Evolutionary conservation across 92 coral and sea anemone genomes (phyloP).

Genomic region (Actinostola sp.): DNA sequence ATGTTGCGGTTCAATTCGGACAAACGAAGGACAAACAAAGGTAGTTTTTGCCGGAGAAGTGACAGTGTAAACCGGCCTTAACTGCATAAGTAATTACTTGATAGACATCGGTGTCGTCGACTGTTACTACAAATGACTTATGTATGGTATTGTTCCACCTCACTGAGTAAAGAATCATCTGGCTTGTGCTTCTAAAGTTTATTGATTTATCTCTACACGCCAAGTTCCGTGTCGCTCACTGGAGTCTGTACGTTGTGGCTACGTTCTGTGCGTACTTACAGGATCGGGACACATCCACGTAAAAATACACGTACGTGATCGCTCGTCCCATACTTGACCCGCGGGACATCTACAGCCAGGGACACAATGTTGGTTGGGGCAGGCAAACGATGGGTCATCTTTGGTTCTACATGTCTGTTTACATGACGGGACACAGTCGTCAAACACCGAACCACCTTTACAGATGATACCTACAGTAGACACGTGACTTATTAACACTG

Average conservation of each 20-base stretch:
- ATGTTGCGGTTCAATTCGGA: no score
- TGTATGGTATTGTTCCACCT: no score
- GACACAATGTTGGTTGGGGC: conserved; percentile 77
- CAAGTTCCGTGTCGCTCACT: no score
- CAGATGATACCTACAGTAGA: conserved; percentile 32
- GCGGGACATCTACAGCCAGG: conserved; percentile 98
- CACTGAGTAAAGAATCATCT: no score
- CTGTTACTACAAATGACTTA: no score
- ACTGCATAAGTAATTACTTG: no score
- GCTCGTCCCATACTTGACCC: conserved; percentile 86
- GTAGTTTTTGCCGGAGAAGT: no score
- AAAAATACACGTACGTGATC: conserved; percentile 73
- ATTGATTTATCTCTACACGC: no score
- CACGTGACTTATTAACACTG: neutral
- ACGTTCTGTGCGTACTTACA: conserved; percentile 51
- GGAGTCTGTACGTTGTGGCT: neutral
- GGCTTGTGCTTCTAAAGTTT: no score
- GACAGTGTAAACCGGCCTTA: no score
- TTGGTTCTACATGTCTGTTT: conserved; percentile 78
- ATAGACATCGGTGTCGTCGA: no score
- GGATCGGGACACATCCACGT: conserved; percentile 76
- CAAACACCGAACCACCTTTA: conserved; percentile 91
- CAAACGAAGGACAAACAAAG: no score
- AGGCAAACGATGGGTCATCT: conserved; percentile 52
- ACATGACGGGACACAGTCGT: conserved; percentile 95